Evolutionary conservation across 2,113 vertebrate genomes (phyloP), one percentile per base, ranked within the genome.

Genomic region (Dromiciops gliroides): DNA sequence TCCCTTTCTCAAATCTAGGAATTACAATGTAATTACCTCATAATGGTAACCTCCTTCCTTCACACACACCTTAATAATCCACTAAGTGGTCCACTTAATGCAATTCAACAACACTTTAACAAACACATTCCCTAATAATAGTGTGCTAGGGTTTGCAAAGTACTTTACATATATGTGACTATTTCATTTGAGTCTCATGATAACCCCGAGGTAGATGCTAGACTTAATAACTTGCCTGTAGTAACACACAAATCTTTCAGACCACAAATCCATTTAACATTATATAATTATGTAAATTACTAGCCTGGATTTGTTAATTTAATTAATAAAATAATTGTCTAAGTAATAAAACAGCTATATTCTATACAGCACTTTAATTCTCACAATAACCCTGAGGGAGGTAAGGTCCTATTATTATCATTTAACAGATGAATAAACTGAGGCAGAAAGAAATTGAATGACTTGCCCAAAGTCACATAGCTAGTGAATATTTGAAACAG

Each of bases 21-120:
- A 92, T 96, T 94, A 93, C 95, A 96, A 96, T 97, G 96, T 92
- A 96, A 97, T 96, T 97, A 93, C 92, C 60, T 51, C 90, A 31
- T 28, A 67, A 31, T n/a, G 26, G 48, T 83, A 60, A 26, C 6
- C 7, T 7, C n/a, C 5, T 3, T 37, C 10, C 26, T 50, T 22
- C 19, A 10, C 50, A 83, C n/a, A 83, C 16, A 22, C n/a, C 7
- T 83, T 83, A 83, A 83, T 83, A 83, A 83, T 83, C 67, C 37
- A 83, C 67, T 22, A 83, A 83, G 67, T 83, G 67, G 67, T 5
- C n/a, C n/a, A 23, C n/a, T 83, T 44, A 22, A 75, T 75, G n/a
- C 14, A 75, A 83, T 44, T 75, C 37, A n/a, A 75, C 26, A 28
- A 56, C 12, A 37, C 16, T 60, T 60, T 60, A 60, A 60, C 28